These are phyloP conservation scores for Drosophila mauritiana DNA, from an alignment of 1,140 invertebrate genomes.

Conservation along the genomic window DNA sequence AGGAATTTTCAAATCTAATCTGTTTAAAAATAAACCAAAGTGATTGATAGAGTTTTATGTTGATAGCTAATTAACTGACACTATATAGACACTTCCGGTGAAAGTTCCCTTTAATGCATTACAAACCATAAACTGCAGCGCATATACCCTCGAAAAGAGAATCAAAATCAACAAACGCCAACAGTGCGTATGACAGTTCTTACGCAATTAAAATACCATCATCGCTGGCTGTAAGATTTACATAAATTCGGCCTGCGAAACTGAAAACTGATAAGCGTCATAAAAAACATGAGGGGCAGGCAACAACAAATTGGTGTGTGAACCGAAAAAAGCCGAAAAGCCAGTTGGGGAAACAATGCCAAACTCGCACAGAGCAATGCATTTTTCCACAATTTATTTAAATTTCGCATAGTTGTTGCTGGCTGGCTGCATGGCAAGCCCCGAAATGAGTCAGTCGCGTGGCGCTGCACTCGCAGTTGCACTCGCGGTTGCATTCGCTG, in stretches of 20 bases:
- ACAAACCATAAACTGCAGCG: not conserved
- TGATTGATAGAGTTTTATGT: not conserved
- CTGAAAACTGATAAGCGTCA: constrained; percentile 78
- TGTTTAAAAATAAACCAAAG: not conserved
- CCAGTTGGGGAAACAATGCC: constrained; percentile 46
- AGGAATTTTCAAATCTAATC: not conserved
- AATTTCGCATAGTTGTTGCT: constrained; percentile 22
- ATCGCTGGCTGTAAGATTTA: constrained; percentile 48
- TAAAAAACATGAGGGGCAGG: constrained; percentile 33
- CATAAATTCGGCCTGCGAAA: constrained; percentile 67
- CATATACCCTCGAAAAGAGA: not conserved
- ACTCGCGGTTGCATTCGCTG: constrained; percentile 13
- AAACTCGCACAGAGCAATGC: constrained; percentile 51
- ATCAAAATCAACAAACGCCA: constrained; percentile 10
- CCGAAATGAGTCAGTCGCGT: constrained; percentile 71
- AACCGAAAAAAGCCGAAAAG: constrained; percentile 10
- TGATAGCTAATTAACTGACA: not conserved
- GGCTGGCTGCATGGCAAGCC: constrained; percentile 18
- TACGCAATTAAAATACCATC: constrained; percentile 61
- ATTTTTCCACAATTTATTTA: constrained; percentile 68
- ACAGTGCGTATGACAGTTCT: constrained; percentile 52
- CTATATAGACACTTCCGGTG: not conserved
- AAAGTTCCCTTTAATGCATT: not conserved
- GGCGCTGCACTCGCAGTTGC: constrained; percentile 10
- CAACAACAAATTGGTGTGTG: constrained; percentile 8